phyloP scores from a whole-genome alignment of 2,797 vertebrate genomes.

The Triplophysa bombifrons region DNA sequence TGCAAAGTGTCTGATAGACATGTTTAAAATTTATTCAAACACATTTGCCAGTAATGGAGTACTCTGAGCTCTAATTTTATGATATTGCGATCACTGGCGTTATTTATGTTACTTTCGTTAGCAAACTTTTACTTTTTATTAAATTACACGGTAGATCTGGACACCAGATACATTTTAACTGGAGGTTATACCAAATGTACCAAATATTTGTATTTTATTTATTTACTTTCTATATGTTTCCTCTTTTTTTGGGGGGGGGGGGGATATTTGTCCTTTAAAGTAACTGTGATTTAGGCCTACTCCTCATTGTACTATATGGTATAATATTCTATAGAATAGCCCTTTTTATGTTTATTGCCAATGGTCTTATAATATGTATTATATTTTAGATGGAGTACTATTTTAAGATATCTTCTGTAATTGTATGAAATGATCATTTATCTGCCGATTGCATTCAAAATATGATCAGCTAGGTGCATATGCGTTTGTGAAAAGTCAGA shows the following conservation, averaged over 20 bases:
- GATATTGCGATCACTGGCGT: slow-evolving; percentile 31
- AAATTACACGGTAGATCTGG: slow-evolving; percentile 1
- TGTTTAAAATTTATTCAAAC: slow-evolving; percentile 70
- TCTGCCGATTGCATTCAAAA: not conserved
- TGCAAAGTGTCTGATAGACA: slow-evolving; percentile 69
- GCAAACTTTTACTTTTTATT: slow-evolving; percentile 46
- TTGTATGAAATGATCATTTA: not conserved
- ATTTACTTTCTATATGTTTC: not conserved
- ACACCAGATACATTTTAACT: not conserved
- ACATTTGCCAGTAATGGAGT: slow-evolving; percentile 63
- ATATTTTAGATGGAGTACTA: not conserved
- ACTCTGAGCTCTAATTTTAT: slow-evolving; percentile 50
- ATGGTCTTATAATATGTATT: not conserved
- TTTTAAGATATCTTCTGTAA: not conserved
- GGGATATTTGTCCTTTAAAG: not conserved
- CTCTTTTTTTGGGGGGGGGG: not conserved
- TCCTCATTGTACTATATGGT: not conserved
- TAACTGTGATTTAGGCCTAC: too few species aligned
- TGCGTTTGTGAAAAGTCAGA: not conserved
- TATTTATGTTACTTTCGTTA: slow-evolving; percentile 54
- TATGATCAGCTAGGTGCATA: not conserved
- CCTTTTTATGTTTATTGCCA: too few species aligned
- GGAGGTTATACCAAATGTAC: not conserved
- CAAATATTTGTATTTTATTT: slow-evolving; percentile 16
- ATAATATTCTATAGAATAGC: not conserved